Conservation (phyloP, 2,113 vertebrate genomes). For the Gasterosteus aculeatus region DNA sequence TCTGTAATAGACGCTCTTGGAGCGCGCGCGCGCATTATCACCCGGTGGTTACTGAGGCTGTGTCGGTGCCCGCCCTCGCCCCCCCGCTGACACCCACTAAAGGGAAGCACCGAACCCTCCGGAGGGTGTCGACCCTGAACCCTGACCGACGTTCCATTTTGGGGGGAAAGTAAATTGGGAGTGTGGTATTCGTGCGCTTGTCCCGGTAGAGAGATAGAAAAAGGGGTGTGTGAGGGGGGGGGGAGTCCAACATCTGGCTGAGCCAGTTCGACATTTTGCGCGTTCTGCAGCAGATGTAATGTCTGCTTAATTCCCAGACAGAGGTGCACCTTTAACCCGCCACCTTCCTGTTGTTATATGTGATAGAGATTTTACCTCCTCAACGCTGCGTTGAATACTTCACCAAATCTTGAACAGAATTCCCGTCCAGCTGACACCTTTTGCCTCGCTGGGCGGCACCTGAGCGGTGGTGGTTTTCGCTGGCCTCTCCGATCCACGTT, state of each 20-base stretch:
- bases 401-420: conserved; percentile 3
- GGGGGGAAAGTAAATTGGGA: conserved; percentile 54
- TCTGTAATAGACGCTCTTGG: conserved; percentile 14
- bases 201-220: conserved; percentile 46
- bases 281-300: conserved; percentile 72
- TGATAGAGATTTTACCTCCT: background rate
- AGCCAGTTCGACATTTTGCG: conserved; percentile 59
- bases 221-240: conserved; percentile 18
- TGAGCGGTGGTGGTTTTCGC: conserved; percentile 28
- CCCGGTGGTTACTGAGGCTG: background rate
- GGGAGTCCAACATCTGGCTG: conserved; percentile 75
- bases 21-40: background rate
- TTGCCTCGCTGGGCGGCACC: conserved; percentile 32
- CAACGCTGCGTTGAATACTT: background rate
- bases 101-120: conserved; percentile 41
- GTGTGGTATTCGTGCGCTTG: conserved; percentile 33
- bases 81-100: conserved; percentile 35
- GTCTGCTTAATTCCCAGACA: conserved; percentile 69
- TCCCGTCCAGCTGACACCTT: conserved; percentile 20
- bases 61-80: conserved; percentile 37
- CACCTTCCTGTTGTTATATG: conserved; percentile 45
- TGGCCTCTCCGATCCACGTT: conserved; percentile 26
- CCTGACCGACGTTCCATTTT: conserved; percentile 33
- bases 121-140: conserved; percentile 62
- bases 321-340: conserved; percentile 64